Evolutionary conservation across 2,888 invertebrate species (phyloP).

Genomic region (Parascotia fuliginaria): DNA sequence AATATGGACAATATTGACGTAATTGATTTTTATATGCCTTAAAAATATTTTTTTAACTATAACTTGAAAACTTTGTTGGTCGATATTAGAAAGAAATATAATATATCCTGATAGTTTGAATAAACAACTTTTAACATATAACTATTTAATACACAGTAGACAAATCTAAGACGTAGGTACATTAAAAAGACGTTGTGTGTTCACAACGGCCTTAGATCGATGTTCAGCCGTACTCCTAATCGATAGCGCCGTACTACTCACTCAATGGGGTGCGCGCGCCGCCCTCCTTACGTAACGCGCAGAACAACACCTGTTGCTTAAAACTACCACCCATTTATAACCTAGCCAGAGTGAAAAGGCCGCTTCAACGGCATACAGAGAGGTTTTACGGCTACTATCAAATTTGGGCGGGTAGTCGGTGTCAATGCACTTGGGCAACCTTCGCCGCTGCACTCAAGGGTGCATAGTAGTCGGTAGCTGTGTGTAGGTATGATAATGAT

Average conservation of each 20-base stretch:
- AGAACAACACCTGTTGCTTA: conserved; percentile 79
- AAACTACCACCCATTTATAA: conserved; percentile 78
- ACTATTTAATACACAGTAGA: conserved; percentile 47
- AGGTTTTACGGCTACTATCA: conserved; percentile 31
- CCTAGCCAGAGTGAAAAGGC: conserved; percentile 55
- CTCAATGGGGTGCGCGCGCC: conserved; percentile 83
- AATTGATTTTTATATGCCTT: too few species aligned
- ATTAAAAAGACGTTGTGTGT: conserved; percentile 68
- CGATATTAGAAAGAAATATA: too few species aligned
- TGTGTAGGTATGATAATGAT: conserved; percentile 75
- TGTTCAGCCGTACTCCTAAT: conserved; percentile 72
- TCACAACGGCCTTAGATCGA: conserved; percentile 69
- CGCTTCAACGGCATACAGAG: conserved; percentile 39
- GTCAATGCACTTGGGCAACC: conserved; percentile 83
- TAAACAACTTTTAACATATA: conserved; percentile 28
- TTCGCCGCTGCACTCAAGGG: conserved; percentile 83
- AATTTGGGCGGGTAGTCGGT: conserved; percentile 65
- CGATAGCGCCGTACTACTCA: conserved; percentile 77
- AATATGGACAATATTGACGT: too few species aligned
- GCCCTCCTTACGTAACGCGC: conserved; percentile 78
- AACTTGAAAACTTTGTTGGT: too few species aligned
- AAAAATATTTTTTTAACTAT: too few species aligned
- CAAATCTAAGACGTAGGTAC: conserved; percentile 63
- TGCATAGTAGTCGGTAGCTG: conserved; percentile 74
- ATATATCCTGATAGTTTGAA: too few species aligned